These are phyloP conservation scores for Mormyrus hasselquistii DNA, from an alignment of 2,797 vertebrate species.

Conservation along the genomic window DNA sequence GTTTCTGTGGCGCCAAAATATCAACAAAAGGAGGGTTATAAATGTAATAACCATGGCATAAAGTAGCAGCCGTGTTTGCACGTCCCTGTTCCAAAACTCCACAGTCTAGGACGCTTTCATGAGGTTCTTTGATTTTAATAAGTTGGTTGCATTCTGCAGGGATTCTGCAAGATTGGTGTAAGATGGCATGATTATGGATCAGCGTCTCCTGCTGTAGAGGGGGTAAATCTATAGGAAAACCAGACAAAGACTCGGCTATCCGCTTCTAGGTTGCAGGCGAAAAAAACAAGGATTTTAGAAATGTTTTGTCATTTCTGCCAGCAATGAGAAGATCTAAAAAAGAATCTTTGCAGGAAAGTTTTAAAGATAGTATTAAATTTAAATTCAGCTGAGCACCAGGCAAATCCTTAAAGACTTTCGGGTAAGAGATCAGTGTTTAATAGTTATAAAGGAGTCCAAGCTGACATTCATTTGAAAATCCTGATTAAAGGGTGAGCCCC, in stretches of 20 bases:
- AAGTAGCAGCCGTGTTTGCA: neutral
- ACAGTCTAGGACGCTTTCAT: neutral
- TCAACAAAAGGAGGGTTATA: neutral
- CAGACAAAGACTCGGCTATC: neutral
- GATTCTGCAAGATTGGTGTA: neutral
- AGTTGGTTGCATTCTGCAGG: neutral
- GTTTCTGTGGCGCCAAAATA: neutral
- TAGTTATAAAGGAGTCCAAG: neutral
- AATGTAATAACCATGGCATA: neutral
- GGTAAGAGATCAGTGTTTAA: neutral
- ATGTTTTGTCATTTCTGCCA: neutral
- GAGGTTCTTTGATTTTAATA: neutral
- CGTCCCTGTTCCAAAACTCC: neutral
- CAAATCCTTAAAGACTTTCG: neutral
- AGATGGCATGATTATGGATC: neutral
- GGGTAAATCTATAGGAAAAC: neutral
- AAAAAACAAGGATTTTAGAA: neutral
- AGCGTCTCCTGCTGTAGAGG: neutral
- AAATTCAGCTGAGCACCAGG: neutral
- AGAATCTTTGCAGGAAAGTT: slow-evolving; percentile 16
- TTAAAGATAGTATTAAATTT: slow-evolving; percentile 27
- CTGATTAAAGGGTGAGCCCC: slow-evolving; percentile 26
- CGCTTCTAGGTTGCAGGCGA: neutral
- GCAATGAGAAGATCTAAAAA: neutral
- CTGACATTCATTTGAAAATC: slow-evolving; percentile 30